Base-by-base conservation (phyloP, 2,113 vertebrate genomes). In the Oxygymnocypris stewartii region DNA sequence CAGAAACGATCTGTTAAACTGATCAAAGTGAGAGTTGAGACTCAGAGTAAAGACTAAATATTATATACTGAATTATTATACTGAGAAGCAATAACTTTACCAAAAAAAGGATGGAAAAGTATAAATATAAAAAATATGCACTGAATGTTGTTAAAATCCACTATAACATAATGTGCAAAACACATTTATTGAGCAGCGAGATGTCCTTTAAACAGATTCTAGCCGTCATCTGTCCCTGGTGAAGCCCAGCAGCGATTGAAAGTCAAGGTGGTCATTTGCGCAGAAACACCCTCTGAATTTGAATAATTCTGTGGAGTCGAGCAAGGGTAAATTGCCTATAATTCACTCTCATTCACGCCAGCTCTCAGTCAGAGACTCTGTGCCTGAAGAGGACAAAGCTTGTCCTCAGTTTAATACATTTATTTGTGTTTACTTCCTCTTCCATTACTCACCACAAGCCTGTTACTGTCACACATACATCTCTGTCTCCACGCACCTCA, bases 401-500 rank as follows among this genome's bases (percentile, higher is more conserved):
- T 61, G 54, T 84, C 80, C 49, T 51, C 28, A 31, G 31, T 77
- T 59, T 75, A 82, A 59, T 73, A 76, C 49, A 28, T 73, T 82
- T 69, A 69, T 84, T 87, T 83, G 69, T 73, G 67, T 86, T 79
- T 51, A 49, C 77, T 78, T 84, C 69, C 51, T 35, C 82, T 61
- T 20, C 59, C 71, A 63, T 87, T 79, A 84, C 44, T 80, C 69
- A 69, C 65, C 69, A 63, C 73, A 69, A 79, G 74, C 77, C 69
- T 78, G n/a, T 47, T 65, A 69, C 65, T 71, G 65, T 87, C 65
- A 83, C 73, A 54, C 79, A 84, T 40, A 79, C 69, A 44, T 82
- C 88, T 89, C 75, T 85, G 71, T 89, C 81, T 63, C 28, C 71
- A 57, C 77, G 18, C 42, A 88, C 80, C 84, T 73, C 49, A 37